Base-by-base conservation (phyloP, 2,797 vertebrate genomes). In the Spizella passerina region DNA sequence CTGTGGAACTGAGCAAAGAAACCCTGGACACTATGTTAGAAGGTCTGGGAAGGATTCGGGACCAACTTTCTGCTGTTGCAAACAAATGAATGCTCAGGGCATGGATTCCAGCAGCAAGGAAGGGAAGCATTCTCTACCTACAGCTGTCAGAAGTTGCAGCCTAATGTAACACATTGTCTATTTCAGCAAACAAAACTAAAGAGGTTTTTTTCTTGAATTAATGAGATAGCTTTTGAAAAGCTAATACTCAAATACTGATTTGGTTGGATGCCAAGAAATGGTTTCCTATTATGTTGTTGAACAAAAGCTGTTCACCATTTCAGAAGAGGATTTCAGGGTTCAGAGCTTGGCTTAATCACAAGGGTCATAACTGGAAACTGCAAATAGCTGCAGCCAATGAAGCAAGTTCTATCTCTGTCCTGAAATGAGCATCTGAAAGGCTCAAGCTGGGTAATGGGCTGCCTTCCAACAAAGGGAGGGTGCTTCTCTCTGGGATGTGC, bases 21-120 rank as follows among this genome's bases (percentile, higher is more conserved):
- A 99, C 99, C 5, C 95, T 99, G 98, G 99, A 99, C 96, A 99
- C 99, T 12, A 99, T 99, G 97, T 94, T 99, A 87, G 99, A 99
- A 15, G 99, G 99, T 43, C 98, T 99, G 88, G 99, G 99, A 91
- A 98, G 99, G 66, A 99, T 99, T 96, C 97, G 99, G 69, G 99
- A 99, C 96, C 99, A 99, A 93, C 98, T 99, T 63, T 99, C 99
- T 46, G 97, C 98, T 0, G 98, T 99, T 56, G 99, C 99, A 69
- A 99, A 96, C 92, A 99, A 99, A 83, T 99, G 95, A 98, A 46
- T 30, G 26, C 24, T 36, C 63, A 36, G n/a, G 34, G 12, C 47
- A 6, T n/a, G 50, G 73, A 59, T 66, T 71, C 75, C 68, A 79
- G 71, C 80, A 75, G 60, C 3, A 14, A 73, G 47, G 32, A 84